Conservation (phyloP, 2,797 vertebrate genomes). For the Phrynocephalus forsythii region DNA sequence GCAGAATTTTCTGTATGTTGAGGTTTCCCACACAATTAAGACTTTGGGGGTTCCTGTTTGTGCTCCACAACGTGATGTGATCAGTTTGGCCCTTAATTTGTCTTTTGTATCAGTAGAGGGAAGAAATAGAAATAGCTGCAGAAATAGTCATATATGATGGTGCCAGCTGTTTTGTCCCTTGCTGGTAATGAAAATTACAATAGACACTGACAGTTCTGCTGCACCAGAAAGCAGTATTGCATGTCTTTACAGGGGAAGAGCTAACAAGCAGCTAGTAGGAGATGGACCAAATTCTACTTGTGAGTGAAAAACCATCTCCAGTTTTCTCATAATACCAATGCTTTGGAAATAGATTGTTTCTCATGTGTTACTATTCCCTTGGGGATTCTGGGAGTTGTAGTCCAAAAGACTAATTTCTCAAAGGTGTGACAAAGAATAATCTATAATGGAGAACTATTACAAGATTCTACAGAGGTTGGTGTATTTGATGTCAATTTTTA, state of each 20-base stretch:
- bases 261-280: not conserved
- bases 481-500: not conserved
- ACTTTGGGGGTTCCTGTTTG: no score
- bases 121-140: no score
- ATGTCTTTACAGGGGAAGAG: not conserved
- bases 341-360: not conserved
- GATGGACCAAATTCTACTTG: not conserved
- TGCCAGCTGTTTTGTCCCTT: not conserved
- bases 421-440: not conserved
- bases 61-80: not conserved
- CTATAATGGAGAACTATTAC: not conserved
- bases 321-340: not conserved
- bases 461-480: not conserved
- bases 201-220: not conserved
- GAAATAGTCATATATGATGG: not conserved
- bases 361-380: not conserved
- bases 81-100: not conserved
- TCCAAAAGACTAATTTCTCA: not conserved
- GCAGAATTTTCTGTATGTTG: no score
- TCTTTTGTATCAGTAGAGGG: not conserved
- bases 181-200: not conserved
- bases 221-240: not conserved
- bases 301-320: not conserved
- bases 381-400: not conserved
- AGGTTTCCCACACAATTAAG: no score